A percentile compares a stretch with the other conserved stretches of the same genome.
Conservation (phyloP, 2,888 invertebrate genomes). For the Allolobophora icterica region DNA sequence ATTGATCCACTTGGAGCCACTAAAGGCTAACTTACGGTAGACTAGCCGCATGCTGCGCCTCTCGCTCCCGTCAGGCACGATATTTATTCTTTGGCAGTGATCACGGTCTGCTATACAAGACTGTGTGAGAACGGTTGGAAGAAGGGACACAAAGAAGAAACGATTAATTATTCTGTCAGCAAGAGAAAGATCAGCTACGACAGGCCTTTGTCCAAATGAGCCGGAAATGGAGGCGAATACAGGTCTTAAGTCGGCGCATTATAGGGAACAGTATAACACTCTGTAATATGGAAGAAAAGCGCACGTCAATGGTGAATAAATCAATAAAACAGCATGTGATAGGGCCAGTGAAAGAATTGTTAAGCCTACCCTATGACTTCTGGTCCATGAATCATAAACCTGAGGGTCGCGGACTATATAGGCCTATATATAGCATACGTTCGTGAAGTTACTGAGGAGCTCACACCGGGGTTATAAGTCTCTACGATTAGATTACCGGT, state of each 20-base stretch:
- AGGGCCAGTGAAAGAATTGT: neutral
- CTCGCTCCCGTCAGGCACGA: neutral
- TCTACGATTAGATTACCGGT: too few relatives aligned
- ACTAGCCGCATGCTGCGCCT: neutral
- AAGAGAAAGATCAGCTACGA: neutral
- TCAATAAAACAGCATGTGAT: neutral
- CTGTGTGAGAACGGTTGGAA: conserved; percentile 19
- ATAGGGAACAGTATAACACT: neutral
- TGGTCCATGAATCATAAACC: too few relatives aligned
- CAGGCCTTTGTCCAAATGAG: neutral
- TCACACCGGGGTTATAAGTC: too few relatives aligned
- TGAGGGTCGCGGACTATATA: too few relatives aligned
- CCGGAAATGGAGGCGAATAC: neutral
- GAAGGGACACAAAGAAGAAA: conserved; percentile 40
- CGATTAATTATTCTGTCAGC: neutral
- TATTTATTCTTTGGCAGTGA: neutral
- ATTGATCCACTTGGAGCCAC: too few relatives aligned
- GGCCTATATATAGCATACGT: too few relatives aligned
- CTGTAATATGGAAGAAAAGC: too few relatives aligned
- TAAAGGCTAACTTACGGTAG: too few relatives aligned
- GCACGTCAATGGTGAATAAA: too few relatives aligned
- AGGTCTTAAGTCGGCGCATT: neutral
- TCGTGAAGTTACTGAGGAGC: too few relatives aligned
- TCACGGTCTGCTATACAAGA: neutral
- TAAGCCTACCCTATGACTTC: too few relatives aligned